A percentile compares a stretch with the other conserved stretches of the same genome.
Conservation (phyloP, 2,797 vertebrate species). For the Mus spretus region DNA sequence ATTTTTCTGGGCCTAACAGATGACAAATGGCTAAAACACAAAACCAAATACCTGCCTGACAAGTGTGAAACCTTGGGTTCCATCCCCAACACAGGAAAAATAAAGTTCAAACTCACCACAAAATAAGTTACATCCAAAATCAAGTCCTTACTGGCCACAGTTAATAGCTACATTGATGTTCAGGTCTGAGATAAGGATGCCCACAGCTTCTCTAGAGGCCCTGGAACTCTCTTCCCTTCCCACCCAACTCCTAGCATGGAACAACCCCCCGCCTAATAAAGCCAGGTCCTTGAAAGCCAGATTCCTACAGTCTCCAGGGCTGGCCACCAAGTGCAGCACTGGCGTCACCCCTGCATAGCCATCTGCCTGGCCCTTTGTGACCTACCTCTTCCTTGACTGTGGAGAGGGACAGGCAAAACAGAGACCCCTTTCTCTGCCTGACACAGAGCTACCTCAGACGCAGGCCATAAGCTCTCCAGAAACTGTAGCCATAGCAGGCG, state of each 20-base stretch:
- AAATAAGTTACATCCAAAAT: neutral
- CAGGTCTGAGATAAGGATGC: neutral
- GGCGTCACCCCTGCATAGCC: neutral
- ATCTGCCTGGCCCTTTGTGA: neutral
- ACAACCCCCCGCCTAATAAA: neutral
- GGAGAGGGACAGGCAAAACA: neutral
- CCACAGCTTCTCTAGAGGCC: neutral
- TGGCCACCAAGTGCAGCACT: neutral
- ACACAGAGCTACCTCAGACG: neutral
- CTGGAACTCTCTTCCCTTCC: neutral
- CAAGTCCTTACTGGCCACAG: neutral
- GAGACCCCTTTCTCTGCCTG: conserved; percentile 45
- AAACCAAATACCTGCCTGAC: neutral
- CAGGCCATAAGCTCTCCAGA: neutral
- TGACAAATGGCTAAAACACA: neutral
- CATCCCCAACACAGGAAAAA: neutral
- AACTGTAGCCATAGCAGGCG: neutral
- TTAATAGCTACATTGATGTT: rapidly evolving
- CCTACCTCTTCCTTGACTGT: neutral
- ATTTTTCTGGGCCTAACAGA: neutral
- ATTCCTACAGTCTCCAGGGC: neutral
- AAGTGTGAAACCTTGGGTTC: neutral
- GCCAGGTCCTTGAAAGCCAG: neutral
- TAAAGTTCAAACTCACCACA: neutral
- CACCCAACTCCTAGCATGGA: rapidly evolving